phyloP scores from a whole-genome alignment of 2,888 invertebrate genomes.

The Dugesia japonica region DNA sequence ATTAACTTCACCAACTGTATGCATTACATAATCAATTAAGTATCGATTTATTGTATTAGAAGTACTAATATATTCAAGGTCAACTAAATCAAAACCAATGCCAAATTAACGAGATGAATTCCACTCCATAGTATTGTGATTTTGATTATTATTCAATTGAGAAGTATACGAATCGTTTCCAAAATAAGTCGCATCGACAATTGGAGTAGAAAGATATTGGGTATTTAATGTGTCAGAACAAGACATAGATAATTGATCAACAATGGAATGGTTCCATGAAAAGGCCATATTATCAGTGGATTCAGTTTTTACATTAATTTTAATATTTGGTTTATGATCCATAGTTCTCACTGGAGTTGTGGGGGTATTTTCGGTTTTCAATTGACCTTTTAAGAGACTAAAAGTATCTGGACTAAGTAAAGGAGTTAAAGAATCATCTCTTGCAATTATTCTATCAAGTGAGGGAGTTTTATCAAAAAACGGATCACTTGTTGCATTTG shows the following conservation, averaged over 20 bases:
- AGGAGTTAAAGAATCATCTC: neutral
- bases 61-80: neutral
- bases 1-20: neutral
- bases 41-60: neutral
- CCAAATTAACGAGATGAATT: neutral
- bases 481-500: neutral
- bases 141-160: neutral
- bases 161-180: neutral
- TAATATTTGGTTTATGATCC: neutral
- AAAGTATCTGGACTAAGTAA: neutral
- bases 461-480: constrained; percentile 10
- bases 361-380: neutral
- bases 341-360: neutral
- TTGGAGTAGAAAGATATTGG: neutral
- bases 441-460: neutral
- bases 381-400: neutral
- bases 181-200: neutral
- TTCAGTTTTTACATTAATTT: neutral
- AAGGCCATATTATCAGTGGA: neutral
- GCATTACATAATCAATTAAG: neutral
- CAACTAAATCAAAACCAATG: neutral
- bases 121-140: neutral
- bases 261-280: constrained; percentile 5
- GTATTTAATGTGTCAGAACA: neutral
- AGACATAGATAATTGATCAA: neutral